Evolutionary conservation across 2,797 vertebrate species (phyloP).

Genomic region (Limnodromus scolopaceus): DNA sequence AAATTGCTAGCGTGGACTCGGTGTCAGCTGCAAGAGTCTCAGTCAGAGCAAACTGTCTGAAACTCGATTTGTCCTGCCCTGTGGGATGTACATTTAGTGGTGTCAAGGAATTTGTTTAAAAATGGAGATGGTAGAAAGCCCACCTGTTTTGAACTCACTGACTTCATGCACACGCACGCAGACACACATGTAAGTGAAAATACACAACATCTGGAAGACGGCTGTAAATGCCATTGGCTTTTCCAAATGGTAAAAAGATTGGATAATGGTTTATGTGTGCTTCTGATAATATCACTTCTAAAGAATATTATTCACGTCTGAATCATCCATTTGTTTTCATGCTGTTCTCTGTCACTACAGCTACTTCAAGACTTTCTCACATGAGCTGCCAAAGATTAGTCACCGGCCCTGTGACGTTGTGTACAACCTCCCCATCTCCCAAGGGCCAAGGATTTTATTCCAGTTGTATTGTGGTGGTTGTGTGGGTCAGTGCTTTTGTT

Average conservation of each 20-base stretch:
- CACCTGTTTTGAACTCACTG: background rate
- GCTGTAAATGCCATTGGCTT: conserved; percentile 12
- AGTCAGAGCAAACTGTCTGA: background rate
- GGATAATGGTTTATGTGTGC: conserved; percentile 6
- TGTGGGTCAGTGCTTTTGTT: conserved; percentile 43
- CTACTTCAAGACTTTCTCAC: conserved; percentile 59
- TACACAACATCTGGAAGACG: background rate
- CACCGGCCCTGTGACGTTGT: background rate
- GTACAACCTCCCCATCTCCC: background rate
- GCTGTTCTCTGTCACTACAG: conserved; percentile 52
- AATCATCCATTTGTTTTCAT: conserved; percentile 63
- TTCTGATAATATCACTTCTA: conserved; percentile 44
- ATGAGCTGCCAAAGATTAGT: conserved; percentile 67
- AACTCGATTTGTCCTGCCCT: background rate
- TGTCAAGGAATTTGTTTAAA: background rate
- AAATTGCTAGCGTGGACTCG: fast-evolving
- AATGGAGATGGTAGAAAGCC: background rate
- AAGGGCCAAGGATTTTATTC: conserved; percentile 10
- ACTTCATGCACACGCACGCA: background rate
- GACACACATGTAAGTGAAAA: background rate
- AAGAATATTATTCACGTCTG: conserved; percentile 15
- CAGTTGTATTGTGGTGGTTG: background rate
- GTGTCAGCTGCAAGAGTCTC: background rate
- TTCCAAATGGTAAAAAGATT: background rate
- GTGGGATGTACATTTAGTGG: background rate